These are phyloP conservation scores for Parazoanthus swiftii DNA, from an alignment of 92 coral and sea anemone genomes.

Conservation along the genomic window DNA sequence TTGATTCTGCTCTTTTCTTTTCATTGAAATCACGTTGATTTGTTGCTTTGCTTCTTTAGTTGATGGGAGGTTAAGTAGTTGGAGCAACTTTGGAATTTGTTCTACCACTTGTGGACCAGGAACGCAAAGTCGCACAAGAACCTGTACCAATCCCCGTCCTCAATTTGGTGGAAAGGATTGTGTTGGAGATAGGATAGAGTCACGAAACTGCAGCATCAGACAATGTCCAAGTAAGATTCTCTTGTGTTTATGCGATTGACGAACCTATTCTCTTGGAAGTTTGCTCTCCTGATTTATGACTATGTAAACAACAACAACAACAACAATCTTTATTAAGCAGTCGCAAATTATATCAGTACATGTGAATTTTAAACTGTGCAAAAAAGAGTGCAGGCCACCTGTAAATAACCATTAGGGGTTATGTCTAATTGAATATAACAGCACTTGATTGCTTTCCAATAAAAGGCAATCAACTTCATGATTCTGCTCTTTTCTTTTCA, in stretches of 20 bases:
- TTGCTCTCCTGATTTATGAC: no score
- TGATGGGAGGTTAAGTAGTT: constrained; percentile 12
- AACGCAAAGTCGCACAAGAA: constrained; percentile 68
- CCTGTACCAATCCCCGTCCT: background rate
- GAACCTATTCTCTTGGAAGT: background rate
- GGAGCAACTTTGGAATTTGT: constrained; percentile 42
- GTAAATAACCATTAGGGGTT: no score
- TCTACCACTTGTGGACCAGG: constrained; percentile 81
- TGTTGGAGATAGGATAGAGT: background rate
- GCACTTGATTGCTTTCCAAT: no score
- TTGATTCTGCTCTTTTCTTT: background rate
- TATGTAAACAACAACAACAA: no score
- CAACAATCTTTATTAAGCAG: no score
- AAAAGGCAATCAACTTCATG: no score
- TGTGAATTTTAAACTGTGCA: no score
- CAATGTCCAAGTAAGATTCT: background rate
- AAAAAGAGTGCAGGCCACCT: no score
- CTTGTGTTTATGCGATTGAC: background rate
- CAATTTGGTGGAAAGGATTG: background rate
- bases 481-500: no score
- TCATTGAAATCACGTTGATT: background rate
- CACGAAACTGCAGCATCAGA: background rate
- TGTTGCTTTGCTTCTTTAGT: background rate
- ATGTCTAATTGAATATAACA: no score
- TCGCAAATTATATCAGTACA: no score